Conservation (phyloP, 1,140 invertebrate species). For the Pemphigus obesinymphae region DNA sequence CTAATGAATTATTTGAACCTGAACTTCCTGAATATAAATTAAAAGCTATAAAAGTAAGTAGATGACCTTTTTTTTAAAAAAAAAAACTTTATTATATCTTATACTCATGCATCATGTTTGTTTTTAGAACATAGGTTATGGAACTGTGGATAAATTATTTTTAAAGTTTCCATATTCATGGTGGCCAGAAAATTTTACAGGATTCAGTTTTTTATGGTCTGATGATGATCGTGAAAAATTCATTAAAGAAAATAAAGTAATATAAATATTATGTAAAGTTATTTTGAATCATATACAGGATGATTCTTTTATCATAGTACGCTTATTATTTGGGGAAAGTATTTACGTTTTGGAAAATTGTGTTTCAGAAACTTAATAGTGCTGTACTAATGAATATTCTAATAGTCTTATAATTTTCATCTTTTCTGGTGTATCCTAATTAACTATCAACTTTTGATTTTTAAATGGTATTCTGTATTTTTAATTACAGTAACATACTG, state of each 20-base stretch:
- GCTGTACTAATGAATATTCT: too few species aligned
- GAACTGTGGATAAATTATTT: conserved; percentile 72
- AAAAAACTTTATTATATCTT: background rate
- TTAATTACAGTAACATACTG: too few species aligned
- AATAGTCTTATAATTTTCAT: too few species aligned
- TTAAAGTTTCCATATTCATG: conserved; percentile 62
- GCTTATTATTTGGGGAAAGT: too few species aligned
- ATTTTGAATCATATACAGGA: too few species aligned
- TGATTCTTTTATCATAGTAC: too few species aligned
- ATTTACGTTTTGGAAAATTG: too few species aligned
- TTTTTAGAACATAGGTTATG: conserved; percentile 60
- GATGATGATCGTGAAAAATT: conserved; percentile 50
- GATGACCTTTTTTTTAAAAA: background rate
- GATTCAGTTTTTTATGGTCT: conserved; percentile 57
- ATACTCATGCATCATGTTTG: background rate
- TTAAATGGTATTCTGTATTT: too few species aligned
- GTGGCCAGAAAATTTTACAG: conserved; percentile 56
- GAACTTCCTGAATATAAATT: conserved; percentile 58
- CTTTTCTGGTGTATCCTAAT: too few species aligned
- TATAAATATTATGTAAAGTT: too few species aligned
- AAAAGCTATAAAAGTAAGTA: conserved; percentile 55
- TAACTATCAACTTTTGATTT: too few species aligned
- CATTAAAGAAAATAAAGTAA: conserved; percentile 45
- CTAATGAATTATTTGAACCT: conserved; percentile 58
- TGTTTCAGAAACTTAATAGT: too few species aligned